Percentiles rank a stretch among this genome's conserved stretches.
Conservation (phyloP, 2,888 invertebrate species). For the Marronus borbonicus region DNA sequence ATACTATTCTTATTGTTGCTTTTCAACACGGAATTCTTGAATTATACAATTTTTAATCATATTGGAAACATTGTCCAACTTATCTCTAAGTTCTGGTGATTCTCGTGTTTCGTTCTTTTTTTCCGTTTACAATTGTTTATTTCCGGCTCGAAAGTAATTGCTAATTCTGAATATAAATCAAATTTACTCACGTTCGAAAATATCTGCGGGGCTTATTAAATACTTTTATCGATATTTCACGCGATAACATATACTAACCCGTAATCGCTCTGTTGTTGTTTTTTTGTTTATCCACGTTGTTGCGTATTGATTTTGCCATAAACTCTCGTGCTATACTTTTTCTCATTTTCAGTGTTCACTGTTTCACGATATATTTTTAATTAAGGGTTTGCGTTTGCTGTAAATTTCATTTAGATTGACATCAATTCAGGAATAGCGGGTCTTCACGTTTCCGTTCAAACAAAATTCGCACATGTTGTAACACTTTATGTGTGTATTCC, state of each 20-base stretch:
- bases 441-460: background rate
- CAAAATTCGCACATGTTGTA: background rate
- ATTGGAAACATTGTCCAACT: no score
- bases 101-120: no score
- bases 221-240: background rate
- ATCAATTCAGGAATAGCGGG: background rate
- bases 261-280: background rate
- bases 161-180: no score
- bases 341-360: slow-evolving; percentile 22
- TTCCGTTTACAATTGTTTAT: no score
- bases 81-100: no score
- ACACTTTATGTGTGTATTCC: background rate
- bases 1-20: no score
- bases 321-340: slow-evolving; percentile 5
- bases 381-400: slow-evolving; percentile 12
- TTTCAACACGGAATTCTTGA: no score
- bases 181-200: background rate
- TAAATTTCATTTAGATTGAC: slow-evolving; percentile 25
- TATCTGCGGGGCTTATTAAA: background rate
- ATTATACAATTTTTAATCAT: no score
- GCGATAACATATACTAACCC: background rate
- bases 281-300: slow-evolving; percentile 6
- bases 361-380: slow-evolving; percentile 21
- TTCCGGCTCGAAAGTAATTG: no score
- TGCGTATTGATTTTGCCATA: slow-evolving; percentile 30